Conservation (phyloP, 2,797 vertebrate genomes). For the Artibeus lituratus region DNA sequence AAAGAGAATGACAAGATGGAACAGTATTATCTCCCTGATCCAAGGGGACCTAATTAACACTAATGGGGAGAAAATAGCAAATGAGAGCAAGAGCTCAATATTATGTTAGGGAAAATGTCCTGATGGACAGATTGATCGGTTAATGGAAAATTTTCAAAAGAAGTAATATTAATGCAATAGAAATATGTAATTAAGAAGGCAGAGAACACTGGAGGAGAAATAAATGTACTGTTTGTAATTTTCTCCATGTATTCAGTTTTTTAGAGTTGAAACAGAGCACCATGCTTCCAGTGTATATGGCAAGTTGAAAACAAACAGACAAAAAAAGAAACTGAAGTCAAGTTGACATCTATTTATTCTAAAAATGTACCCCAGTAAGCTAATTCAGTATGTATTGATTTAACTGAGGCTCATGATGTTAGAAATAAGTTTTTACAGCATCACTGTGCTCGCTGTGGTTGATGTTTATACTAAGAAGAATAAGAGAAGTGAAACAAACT, state of each 20-base stretch:
- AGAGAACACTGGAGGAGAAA: constrained; percentile 10
- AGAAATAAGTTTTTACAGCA: neutral
- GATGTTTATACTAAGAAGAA: neutral
- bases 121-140: constrained; percentile 58
- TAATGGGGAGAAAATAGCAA: constrained; percentile 38
- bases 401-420: neutral
- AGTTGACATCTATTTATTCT: neutral
- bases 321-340: neutral
- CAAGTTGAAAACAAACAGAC: neutral
- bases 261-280: neutral
- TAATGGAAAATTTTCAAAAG: constrained; percentile 56
- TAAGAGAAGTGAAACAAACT: neutral
- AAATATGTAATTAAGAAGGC: constrained; percentile 41
- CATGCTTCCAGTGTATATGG: neutral
- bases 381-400: neutral
- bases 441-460: neutral
- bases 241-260: neutral
- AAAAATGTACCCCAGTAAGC: neutral
- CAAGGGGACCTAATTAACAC: constrained; percentile 50
- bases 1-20: neutral
- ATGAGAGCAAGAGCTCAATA: constrained; percentile 52
- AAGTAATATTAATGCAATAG: constrained; percentile 39
- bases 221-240: constrained; percentile 27
- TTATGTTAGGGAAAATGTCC: constrained; percentile 47
- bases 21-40: neutral